Evolutionary conservation across 2,113 vertebrate species (phyloP), one percentile per base, ranked within the genome.

Genomic region (Oryzias celebensis): DNA sequence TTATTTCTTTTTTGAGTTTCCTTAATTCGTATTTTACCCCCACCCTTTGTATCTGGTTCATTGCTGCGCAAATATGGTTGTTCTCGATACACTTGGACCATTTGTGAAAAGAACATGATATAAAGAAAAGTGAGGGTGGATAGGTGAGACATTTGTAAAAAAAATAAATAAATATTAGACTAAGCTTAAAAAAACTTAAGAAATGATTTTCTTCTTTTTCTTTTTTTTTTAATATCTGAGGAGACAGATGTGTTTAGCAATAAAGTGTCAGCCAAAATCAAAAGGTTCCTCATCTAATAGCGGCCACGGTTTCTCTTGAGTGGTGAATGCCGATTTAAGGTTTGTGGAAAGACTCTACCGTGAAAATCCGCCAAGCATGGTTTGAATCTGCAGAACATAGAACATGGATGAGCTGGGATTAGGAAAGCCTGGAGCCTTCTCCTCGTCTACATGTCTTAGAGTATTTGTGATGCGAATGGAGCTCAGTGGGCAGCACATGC

Each of bases 301-400:
- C 86, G 59, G 64, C 74, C 63, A 57, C 36, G 74, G 70, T 78
- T 89, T 80, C 86, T 87, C 42, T 87, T 88, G 85, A 89, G 84
- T 58, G 74, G 63, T 64, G 71, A 68, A 57, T 18, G 47, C 66
- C 57, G 83, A 75, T 90, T 90, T 89, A 85, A 79, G 86, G 80
- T 85, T 84, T 79, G 74, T 24, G 22, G 68, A 68, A 75, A 80
- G 87, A 84, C 68, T 81, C 64, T 48, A 49, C 75, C 84, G 77
- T 91, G 90, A 91, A 92, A 92, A 90, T 88, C 85, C 66, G 80
- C 88, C 88, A 88, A 88, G 90, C 81, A 60, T 85, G 75, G 87
- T 84, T 31, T 82, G 70, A 79, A 85, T 79, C 82, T 24, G 62
- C 70, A 73, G 78, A 88, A 88, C 87, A 88, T 80, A 78, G 85